These are phyloP conservation scores for Thryonomys swinderianus DNA, from an alignment of 2,113 vertebrate genomes.

Conservation along the genomic window DNA sequence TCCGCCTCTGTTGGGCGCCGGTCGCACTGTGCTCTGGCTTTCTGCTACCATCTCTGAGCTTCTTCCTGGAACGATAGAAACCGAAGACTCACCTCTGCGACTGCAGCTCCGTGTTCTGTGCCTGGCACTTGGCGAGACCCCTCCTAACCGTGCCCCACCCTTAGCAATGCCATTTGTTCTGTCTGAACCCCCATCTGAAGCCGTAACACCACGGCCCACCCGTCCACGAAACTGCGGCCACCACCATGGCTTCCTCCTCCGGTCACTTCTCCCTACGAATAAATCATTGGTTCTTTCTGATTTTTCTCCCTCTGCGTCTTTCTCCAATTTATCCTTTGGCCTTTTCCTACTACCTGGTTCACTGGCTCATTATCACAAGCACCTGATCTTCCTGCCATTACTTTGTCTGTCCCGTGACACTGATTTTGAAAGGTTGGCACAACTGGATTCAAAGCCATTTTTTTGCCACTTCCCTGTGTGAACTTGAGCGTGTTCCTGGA, in stretches of 20 bases:
- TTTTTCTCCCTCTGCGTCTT: background rate
- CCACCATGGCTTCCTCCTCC: background rate
- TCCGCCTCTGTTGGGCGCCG: background rate
- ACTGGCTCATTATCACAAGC: background rate
- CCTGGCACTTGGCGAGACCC: background rate
- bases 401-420: background rate
- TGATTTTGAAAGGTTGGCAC: background rate
- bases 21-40: background rate
- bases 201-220: background rate
- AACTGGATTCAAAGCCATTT: background rate
- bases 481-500: background rate
- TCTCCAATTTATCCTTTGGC: background rate
- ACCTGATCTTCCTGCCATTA: background rate
- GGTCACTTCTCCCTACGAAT: background rate
- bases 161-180: background rate
- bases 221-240: background rate
- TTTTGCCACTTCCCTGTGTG: background rate
- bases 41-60: background rate
- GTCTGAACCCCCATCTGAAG: background rate
- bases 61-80: background rate
- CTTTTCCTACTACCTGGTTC: background rate
- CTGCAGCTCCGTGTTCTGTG: background rate
- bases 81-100: background rate
- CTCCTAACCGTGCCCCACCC: background rate
- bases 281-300: background rate